Evolutionary conservation across 2,113 vertebrate species (phyloP), one percentile per base, ranked within the genome.

Genomic region (Lutjanus erythropterus): DNA sequence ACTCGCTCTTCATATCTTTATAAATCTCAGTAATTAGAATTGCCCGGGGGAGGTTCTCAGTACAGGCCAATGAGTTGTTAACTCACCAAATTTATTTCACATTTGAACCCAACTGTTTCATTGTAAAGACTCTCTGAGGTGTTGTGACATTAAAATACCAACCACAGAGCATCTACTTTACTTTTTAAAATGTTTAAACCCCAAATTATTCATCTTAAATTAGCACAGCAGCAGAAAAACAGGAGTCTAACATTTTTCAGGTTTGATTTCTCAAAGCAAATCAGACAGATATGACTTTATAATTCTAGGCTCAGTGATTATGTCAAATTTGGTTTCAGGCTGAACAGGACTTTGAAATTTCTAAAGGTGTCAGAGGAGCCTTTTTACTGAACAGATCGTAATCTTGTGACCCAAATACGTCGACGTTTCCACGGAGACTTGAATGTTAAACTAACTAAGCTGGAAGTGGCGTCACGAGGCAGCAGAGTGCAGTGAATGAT

Each of bases 391-490:
- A 0, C 50, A 65, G 76, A 84, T 84, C 73, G 60, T 81, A 81
- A 85, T 87, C 83, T 81, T 27, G 0, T 85, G 82, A 87, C 77
- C 85, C 73, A 86, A 80, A 90, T 84, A 69, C 62, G 0, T 31
- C 19, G 41, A 35, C 9, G 64, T 41, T 3, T 58, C 75, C 78
- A 21, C 3, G 27, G n/a, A 87, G 78, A 85, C 76, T 62, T 83
- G 42, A 80, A 85, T 67, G 58, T 60, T 80, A 75, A 82, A 80
- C 50, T 50, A 66, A 77, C 72, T 83, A 49, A 88, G 50, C 86
- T 82, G 78, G 19, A 85, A 76, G 82, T 37, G 78, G 69, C 37
- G 2, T 59, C 75, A 25, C 0, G 27, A 71, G 65, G 84, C 37
- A 0, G 80, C 68, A 5, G 50, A 62, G 64, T 0, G n/a, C 6